phyloP scores from a whole-genome alignment of 2,113 vertebrate genomes.

The Salvelinus sp. region DNA sequence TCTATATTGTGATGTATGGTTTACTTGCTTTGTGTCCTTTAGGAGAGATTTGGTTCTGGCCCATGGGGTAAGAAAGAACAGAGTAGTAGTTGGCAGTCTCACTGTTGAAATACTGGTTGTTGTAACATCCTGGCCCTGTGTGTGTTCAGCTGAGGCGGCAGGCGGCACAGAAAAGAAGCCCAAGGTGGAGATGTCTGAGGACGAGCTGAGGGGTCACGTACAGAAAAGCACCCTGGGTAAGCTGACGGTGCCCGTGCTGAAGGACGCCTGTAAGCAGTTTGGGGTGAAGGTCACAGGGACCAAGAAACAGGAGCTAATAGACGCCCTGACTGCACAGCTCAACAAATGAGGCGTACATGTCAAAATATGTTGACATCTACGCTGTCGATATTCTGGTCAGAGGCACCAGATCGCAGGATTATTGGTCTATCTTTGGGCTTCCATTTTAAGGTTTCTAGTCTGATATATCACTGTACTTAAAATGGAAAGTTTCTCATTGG shows the following conservation, averaged over 20 bases:
- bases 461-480: no score
- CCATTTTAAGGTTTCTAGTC: no score
- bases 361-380: neutral
- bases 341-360: slow-evolving; percentile 20
- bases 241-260: slow-evolving; percentile 85
- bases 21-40: neutral
- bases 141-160: slow-evolving; percentile 56
- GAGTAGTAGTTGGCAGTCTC: no score
- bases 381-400: neutral
- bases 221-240: slow-evolving; percentile 85
- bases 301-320: slow-evolving; percentile 94
- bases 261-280: slow-evolving; percentile 82
- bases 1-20: neutral
- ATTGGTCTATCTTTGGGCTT: no score
- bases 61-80: no score
- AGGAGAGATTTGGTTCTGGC: neutral
- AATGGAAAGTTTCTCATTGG: neutral
- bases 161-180: slow-evolving; percentile 79
- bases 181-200: slow-evolving; percentile 79
- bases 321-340: slow-evolving; percentile 70
- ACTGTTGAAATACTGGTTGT: neutral
- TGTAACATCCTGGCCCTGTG: neutral
- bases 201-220: slow-evolving; percentile 75
- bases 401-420: no score
- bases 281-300: slow-evolving; percentile 76